phyloP scores from a whole-genome alignment of 2,113 vertebrate species.

The Strix aluco region DNA sequence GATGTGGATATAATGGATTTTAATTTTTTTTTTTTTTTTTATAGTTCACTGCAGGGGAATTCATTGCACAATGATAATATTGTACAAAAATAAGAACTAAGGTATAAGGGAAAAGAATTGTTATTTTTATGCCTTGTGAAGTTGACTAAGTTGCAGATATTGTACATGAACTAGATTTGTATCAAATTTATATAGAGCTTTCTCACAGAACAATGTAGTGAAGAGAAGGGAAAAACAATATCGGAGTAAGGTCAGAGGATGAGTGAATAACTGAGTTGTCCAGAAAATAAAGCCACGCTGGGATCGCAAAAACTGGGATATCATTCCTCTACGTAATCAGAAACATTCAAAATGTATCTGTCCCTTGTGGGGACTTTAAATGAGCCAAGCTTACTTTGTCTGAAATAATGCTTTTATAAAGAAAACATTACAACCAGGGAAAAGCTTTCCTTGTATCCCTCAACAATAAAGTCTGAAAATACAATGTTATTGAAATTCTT shows the following conservation, averaged over 20 bases:
- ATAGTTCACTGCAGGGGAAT: not conserved
- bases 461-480: slow-evolving; percentile 21
- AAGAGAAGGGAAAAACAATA: slow-evolving; percentile 16
- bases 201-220: not conserved
- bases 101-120: not conserved
- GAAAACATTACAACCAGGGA: not conserved
- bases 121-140: not conserved
- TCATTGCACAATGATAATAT: not conserved
- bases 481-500: slow-evolving; percentile 12
- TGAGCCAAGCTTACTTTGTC: slow-evolving; percentile 28
- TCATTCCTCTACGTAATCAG: slow-evolving; percentile 32
- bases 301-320: slow-evolving; percentile 35
- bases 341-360: slow-evolving; percentile 41
- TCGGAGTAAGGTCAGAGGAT: slow-evolving; percentile 40
- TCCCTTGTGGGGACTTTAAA: slow-evolving; percentile 48
- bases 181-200: not conserved
- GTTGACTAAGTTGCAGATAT: not conserved
- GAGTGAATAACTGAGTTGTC: slow-evolving; percentile 46
- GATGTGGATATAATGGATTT: not conserved
- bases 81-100: not conserved
- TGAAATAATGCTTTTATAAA: slow-evolving; percentile 35
- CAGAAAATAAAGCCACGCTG: slow-evolving; percentile 23
- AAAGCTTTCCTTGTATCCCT: slow-evolving; percentile 38
- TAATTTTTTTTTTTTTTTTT: not conserved
- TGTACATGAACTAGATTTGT: not conserved